Evolutionary conservation across 1,140 invertebrate genomes (phyloP), one percentile per base, ranked within the genome.

Genomic region (Antheraea pernyi): DNA sequence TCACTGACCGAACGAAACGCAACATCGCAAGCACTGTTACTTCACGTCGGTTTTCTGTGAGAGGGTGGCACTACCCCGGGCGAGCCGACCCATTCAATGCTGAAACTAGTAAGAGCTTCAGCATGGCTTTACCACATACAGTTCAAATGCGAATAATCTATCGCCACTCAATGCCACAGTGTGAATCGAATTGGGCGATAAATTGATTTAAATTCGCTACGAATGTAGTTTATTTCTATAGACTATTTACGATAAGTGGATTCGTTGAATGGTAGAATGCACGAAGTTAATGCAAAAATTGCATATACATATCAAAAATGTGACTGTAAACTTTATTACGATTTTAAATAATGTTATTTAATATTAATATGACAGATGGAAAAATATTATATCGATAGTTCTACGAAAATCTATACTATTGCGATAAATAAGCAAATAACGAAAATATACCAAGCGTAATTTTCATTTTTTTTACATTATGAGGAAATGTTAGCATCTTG

Each of bases 151-250:
- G 64, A 69, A 69, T 69, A n/a, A 59, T 63, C 66, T 37, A 37
- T 36, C 61, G 30, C 60, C 61, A 46, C 62, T 39, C 46, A 60
- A 58, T 53, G 63, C 67, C 67, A 58, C 63, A 58, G 67, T 58
- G 61, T 42, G 39, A 69, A 69, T 69, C 36, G 60, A 69, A 69
- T 69, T 69, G 46, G 62, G 60, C 63, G 63, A 69, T 69, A 69
- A 69, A 69, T 63, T 69, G 46, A 30, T 64, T 36, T 46, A 18
- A 64, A 69, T 69, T 48, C 67, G 67, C 63, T 70, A 70, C n/a
- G 11, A 53, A 53, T 53, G 46, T 13, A 53, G 46, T 53, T 53
- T 53, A 53, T 53, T 53, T 53, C 46, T 53, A 53, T 53, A 53
- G 46, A 53, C 46, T 53, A 53, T 53, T 53, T 53, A 53, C 46